Percentiles rank a stretch among this genome's conserved stretches.
Conservation (phyloP, 1,140 invertebrate genomes). For the Aethina tumida region DNA sequence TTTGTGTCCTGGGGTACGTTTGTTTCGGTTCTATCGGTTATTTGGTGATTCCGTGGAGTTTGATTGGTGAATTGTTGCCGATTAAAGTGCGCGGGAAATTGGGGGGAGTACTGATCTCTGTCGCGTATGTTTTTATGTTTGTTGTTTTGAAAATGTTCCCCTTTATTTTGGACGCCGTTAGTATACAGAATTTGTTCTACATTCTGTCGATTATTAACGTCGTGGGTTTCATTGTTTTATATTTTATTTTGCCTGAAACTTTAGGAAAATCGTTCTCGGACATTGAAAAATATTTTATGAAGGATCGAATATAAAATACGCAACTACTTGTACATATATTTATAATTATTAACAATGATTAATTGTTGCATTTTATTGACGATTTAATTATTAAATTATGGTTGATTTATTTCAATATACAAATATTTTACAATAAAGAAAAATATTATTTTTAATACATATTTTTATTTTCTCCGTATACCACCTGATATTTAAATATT, state of each 20-base stretch:
- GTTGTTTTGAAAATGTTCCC: conserved; percentile 53
- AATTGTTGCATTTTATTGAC: no score
- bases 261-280: conserved; percentile 53
- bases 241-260: conserved; percentile 61
- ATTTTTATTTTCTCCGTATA: no score
- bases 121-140: conserved; percentile 56
- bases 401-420: no score
- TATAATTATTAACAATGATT: no score
- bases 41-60: conserved; percentile 52
- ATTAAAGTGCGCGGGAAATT: conserved; percentile 43
- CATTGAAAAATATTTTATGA: conserved; percentile 37
- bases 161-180: conserved; percentile 39
- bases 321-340: no score
- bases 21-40: conserved; percentile 45
- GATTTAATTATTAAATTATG: no score
- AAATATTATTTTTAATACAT: no score
- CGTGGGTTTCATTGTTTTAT: conserved; percentile 45
- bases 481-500: no score
- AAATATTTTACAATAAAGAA: no score
- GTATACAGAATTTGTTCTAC: conserved; percentile 47
- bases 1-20: conserved; percentile 41
- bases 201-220: conserved; percentile 49
- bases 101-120: conserved; percentile 45
- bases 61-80: conserved; percentile 44
- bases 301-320: no score